Evolutionary conservation across 2,888 invertebrate genomes (phyloP), one percentile per base, ranked within the genome.

Genomic region (Tetropium fuscum): DNA sequence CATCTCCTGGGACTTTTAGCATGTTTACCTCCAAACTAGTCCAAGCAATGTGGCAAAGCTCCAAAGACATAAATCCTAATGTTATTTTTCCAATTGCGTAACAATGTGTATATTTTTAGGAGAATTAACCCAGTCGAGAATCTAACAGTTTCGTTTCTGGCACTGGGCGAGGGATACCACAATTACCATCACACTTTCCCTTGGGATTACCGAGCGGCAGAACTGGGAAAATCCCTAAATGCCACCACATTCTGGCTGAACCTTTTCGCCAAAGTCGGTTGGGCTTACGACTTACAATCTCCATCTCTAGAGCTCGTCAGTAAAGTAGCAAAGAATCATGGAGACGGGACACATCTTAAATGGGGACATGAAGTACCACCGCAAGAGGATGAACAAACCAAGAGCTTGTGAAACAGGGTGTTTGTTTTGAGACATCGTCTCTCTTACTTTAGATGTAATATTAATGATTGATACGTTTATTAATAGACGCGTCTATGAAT

Each of bases 151-250:
- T 88, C 94, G 0, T 73, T 92, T 0, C 74, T 90, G 25, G 87
- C 93, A 0, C 84, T 93, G 83, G 94, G 94, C 0, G 94, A 94
- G 80, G 95, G 95, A 1, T 96, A 93, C 91, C 95, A 96, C 83
- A 96, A 97, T 82, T 97, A 94, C 81, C 96, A 96, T 79, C 96
- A 97, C 81, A 91, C 92, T 0, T 97, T 96, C 81, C 96, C 96
- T 0, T 94, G 93, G 91, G 96, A 97, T 81, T 97, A 97, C 84
- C 91, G 93, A 75, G 91, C 95, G 15, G 90, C 94, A 8, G 96
- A 97, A 80, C 83, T 93, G 10, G 93, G 93, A 13, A 66, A 63
- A 8, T 78, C 86, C 64, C 76, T 87, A n/a, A 94, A 94, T 77
- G 47, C 87, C 0, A 92, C 94, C 1, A 90, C 93, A 0, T 76